Evolutionary conservation across 2,113 vertebrate genomes (phyloP).

Genomic region (Oreocharis arfaki): DNA sequence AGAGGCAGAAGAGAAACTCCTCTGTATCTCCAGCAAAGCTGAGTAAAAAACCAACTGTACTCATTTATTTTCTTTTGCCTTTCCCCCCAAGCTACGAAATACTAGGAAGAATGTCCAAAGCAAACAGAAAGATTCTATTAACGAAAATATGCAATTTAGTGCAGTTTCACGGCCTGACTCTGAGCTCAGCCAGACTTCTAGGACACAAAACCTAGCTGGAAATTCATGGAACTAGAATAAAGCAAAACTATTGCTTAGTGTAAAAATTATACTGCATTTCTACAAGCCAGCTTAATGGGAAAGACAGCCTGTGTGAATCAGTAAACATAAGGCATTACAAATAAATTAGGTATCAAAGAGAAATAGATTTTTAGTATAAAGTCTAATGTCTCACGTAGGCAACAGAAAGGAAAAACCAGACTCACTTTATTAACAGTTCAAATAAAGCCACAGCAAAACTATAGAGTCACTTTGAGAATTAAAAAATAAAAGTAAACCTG

Average conservation of each 20-base stretch:
- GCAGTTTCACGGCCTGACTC: neutral
- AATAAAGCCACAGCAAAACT: neutral
- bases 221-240: neutral
- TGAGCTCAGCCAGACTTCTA: slow-evolving; percentile 10
- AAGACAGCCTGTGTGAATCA: neutral
- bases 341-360: neutral
- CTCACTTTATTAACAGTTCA: neutral
- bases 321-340: neutral
- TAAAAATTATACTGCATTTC: neutral
- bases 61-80: slow-evolving; percentile 34
- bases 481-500: neutral
- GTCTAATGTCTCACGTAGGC: neutral
- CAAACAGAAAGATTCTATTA: slow-evolving; percentile 38
- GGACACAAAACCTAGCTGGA: neutral
- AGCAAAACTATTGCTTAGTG: neutral
- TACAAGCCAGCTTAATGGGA: neutral
- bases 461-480: neutral
- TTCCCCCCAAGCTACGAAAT: neutral
- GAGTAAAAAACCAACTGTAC: neutral
- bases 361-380: neutral
- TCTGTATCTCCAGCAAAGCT: neutral
- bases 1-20: neutral
- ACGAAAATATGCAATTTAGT: slow-evolving; percentile 18
- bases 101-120: slow-evolving; percentile 11
- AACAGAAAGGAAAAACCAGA: neutral